Evolutionary conservation across 1,140 invertebrate genomes (phyloP), one percentile per base, ranked within the genome.

Genomic region (Trichoplusia ni): DNA sequence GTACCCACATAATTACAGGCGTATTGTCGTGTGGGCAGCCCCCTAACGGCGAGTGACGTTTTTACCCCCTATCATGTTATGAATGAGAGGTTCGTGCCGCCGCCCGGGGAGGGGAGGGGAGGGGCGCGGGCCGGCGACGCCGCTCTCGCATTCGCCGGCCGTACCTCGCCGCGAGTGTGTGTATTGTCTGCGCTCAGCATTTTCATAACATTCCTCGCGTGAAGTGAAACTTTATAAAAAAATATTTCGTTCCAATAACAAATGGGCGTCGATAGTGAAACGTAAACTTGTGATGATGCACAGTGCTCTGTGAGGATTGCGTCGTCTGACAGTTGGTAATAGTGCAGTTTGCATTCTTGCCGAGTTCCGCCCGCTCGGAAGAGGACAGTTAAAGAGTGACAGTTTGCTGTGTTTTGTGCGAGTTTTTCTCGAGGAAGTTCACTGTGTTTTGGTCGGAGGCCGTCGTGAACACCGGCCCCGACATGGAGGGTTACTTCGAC

Each of bases 401-500:
- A 82, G 81, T 82, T 82, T 66, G 73, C 71, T 69, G 78, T 82
- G 77, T 85, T 75, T 79, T 80, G 80, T 83, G 81, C 69, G 73
- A 70, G 70, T 73, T 75, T 69, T 71, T 53, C 68, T 65, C 69
- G 73, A 63, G 77, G 81, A 73, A 75, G 77, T 84, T 78, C 67
- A 67, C 73, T 35, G 53, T 74, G 67, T 69, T 75, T 40, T 61
- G 69, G 82, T 83, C 83, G 84, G 81, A 77, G 77, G 84, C 77
- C 81, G 80, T 79, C 59, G 62, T 64, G 64, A 53, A 70, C 71
- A 69, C 82, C 78, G 82, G 80, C 81, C 80, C 81, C 77, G 81
- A 71, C 81, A 94, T 93, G 92, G 94, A 94, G 91, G 92, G 92
- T 69, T 94, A 93, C 83, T 94, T 93, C 89, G 94, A 94, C 90